Percentiles rank a stretch among this genome's conserved stretches.
Conservation (phyloP, 2,113 vertebrate genomes). For the Pachyramphus minor region DNA sequence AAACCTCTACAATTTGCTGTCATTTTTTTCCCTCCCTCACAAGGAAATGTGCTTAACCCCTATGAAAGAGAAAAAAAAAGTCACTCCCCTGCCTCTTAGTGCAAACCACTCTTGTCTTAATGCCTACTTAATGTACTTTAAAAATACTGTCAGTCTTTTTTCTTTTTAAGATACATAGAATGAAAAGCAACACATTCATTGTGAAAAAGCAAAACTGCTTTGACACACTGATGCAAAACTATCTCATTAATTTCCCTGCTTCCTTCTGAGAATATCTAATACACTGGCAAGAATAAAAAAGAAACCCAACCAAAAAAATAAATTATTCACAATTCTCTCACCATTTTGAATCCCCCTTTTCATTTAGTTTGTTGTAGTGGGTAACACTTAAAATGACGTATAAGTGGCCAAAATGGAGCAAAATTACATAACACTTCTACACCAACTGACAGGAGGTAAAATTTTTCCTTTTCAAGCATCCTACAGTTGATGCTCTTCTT, state of each 20-base stretch:
- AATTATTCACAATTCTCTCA: not conserved
- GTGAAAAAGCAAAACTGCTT: not conserved
- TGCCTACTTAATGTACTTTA: constrained; percentile 11
- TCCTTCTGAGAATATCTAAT: not conserved
- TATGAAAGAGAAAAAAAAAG: not conserved
- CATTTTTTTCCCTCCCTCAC: not conserved
- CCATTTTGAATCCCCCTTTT: not conserved
- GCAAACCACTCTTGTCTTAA: constrained; percentile 15
- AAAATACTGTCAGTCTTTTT: constrained; percentile 12
- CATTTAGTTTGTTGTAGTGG: not conserved
- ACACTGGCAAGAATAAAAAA: not conserved
- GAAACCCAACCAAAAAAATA: not conserved
- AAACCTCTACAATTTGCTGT: not conserved
- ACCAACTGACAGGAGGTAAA: not conserved
- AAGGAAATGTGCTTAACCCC: not conserved
- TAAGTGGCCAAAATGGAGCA: not conserved
- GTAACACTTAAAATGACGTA: not conserved
- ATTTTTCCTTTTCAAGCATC: not conserved
- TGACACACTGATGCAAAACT: not conserved
- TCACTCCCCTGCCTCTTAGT: not conserved
- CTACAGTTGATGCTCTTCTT: not conserved
- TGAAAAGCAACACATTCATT: constrained; percentile 21
- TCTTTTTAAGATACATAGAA: constrained; percentile 4
- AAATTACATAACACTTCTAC: not conserved
- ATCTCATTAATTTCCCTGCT: not conserved